Conservation (phyloP, 2,888 invertebrate genomes). For the Oasisia sp. region DNA sequence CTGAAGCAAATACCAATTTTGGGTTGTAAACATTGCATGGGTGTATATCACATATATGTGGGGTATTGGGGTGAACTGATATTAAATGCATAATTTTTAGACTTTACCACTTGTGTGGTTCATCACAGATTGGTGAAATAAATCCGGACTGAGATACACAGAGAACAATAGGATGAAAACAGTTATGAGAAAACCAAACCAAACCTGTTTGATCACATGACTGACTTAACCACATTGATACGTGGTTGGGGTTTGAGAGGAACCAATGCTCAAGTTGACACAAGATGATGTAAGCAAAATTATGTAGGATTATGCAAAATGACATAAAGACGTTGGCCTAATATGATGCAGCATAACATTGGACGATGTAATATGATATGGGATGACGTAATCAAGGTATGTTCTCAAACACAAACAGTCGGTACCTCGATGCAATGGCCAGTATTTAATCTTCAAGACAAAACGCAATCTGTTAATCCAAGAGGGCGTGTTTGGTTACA, state of each 20-base stretch:
- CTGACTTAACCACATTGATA: background rate
- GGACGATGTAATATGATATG: background rate
- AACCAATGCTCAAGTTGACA: background rate
- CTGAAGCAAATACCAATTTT: too few relatives aligned
- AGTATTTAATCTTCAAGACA: background rate
- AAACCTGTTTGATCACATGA: background rate
- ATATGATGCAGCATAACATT: background rate
- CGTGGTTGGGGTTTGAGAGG: background rate
- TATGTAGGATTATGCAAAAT: too few relatives aligned
- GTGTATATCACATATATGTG: too few relatives aligned
- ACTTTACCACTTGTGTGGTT: too few relatives aligned
- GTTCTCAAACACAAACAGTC: background rate
- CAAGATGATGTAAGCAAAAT: too few relatives aligned
- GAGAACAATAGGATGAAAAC: background rate
- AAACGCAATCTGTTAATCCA: background rate
- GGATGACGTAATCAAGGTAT: background rate
- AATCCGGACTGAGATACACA: background rate
- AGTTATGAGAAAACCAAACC: background rate
- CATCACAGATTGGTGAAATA: background rate
- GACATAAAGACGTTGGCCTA: background rate
- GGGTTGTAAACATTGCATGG: too few relatives aligned
- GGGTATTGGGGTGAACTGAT: too few relatives aligned
- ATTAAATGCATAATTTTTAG: too few relatives aligned
- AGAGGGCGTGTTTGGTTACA: background rate
- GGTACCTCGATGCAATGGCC: background rate